These are phyloP conservation scores for Drosophila flavopinicola DNA, from an alignment of 2,888 invertebrate species.

Conservation along the genomic window DNA sequence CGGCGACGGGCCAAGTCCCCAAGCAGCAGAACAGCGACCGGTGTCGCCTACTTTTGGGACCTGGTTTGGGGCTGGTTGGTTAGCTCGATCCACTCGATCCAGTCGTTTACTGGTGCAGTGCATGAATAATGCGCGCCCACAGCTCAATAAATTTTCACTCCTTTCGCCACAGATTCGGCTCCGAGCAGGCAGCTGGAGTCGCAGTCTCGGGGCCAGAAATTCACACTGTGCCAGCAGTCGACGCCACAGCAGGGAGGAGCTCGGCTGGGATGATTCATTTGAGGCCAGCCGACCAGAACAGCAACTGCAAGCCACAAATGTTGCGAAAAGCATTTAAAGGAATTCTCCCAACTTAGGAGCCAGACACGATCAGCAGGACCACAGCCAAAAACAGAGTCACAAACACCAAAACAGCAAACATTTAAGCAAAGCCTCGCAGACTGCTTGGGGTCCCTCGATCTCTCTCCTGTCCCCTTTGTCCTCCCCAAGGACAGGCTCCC, in stretches of 20 bases:
- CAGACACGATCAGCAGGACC: constrained; percentile 67
- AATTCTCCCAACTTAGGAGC: constrained; percentile 73
- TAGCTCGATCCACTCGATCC: constrained; percentile 22
- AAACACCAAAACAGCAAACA: constrained; percentile 36
- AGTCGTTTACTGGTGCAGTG: constrained; percentile 55
- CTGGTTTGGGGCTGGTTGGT: constrained; percentile 21
- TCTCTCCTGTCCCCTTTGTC: constrained; percentile 16
- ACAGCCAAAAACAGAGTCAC: constrained; percentile 54
- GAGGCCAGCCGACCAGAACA: constrained; percentile 41
- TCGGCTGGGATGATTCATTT: constrained; percentile 75
- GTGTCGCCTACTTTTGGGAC: constrained; percentile 74
- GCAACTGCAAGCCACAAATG: constrained; percentile 46
- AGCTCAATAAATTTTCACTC: constrained; percentile 84
- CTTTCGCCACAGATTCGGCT: constrained; percentile 65
- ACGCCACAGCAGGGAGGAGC: constrained; percentile 81
- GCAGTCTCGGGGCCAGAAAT: constrained; percentile 48
- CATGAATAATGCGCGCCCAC: constrained; percentile 84
- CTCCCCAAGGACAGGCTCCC: constrained; percentile 11
- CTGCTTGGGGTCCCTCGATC: constrained; percentile 83
- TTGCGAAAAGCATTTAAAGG: constrained; percentile 76
- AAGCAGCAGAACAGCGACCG: constrained; percentile 55
- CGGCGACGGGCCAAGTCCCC: constrained; percentile 65
- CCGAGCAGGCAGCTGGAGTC: constrained; percentile 1
- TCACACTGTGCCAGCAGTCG: constrained; percentile 69
- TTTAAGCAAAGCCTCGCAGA: constrained; percentile 75